These are phyloP conservation scores for Todiramphus chloris DNA, from an alignment of 2,113 vertebrate species.

Conservation along the genomic window DNA sequence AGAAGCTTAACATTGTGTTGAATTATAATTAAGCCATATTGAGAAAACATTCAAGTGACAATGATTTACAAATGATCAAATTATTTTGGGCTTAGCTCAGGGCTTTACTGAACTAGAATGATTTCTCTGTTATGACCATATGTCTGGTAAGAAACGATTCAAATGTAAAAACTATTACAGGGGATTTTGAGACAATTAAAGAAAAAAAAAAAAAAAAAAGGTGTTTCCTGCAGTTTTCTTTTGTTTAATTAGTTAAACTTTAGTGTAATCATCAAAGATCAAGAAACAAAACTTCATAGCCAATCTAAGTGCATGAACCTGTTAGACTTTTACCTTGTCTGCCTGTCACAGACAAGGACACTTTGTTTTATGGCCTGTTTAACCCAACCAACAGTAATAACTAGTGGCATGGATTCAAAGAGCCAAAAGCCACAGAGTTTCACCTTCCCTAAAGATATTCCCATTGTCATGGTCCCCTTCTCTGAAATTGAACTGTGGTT, in stretches of 20 bases:
- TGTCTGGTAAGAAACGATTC: conserved; percentile 65
- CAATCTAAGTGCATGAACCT: neutral
- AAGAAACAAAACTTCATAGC: neutral
- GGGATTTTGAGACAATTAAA: conserved; percentile 48
- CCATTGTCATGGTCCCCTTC: neutral
- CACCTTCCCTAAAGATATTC: neutral
- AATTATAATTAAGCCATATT: conserved; percentile 73
- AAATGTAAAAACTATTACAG: conserved; percentile 25
- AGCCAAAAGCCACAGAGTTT: neutral
- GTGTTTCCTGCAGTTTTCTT: neutral
- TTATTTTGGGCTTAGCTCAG: conserved; percentile 67
- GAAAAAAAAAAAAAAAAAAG: conserved; percentile 2
- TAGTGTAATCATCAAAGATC: neutral
- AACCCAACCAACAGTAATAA: neutral
- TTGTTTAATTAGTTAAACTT: neutral
- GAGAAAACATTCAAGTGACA: conserved; percentile 67
- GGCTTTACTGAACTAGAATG: conserved; percentile 62
- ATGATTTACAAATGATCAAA: conserved; percentile 68
- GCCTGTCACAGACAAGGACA: neutral
- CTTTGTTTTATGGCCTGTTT: neutral
- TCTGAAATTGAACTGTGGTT: neutral
- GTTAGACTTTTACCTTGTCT: neutral
- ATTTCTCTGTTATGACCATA: conserved; percentile 64
- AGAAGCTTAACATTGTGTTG: conserved; percentile 45
- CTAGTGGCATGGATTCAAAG: neutral